Evolutionary conservation across 2,113 vertebrate genomes (phyloP), one percentile per base, ranked within the genome.

Genomic region (Odontesthes bonariensis): DNA sequence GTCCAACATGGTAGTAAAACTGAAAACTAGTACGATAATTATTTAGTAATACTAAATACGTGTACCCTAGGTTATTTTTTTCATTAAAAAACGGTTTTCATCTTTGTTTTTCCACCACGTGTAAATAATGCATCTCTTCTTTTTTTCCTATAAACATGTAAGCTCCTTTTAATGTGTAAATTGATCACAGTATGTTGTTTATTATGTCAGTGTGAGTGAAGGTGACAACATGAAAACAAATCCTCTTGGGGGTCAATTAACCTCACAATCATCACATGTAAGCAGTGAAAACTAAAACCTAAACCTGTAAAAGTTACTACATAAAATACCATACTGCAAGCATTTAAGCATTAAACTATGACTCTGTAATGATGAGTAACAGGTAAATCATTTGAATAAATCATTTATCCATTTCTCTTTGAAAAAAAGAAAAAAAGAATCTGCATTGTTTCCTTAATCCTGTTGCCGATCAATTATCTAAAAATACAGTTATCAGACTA

Each of bases 281-380:
- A 69, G 69, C 22, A 61, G 62, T 58, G 42, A 79, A 69, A 66
- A 72, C 64, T 56, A 75, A 51, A 42, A 49, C 71, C 51, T 42
- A 23, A 35, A 60, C 35, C 20, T 73, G 27, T 57, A 44, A 68
- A 44, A 54, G 63, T 73, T 51, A 59, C 33, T 6, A 49, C 42
- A 53, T 46, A 62, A 64, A 73, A 70, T 23, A 54, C 8, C 49
- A 38, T 32, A 46, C 27, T 42, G 9, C 12, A 42, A 11, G 9
- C 3, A 42, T 42, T 11, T 42, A 42, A 3, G 12, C 12, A 27
- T 27, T 27, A 27, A 27, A 27, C 27, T 27, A 27, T 27, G 27
- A 27, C 27, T 27, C 27, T 3, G 27, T 27, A 27, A 27, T 27
- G 1, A 27, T 27, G 27, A 27, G 27, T 27, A 27, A 27, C 27